These are phyloP conservation scores for Amphimedon queenslandica DNA, from an alignment of 37 sponge, comb jelly and placozoan species.

Conservation along the genomic window DNA sequence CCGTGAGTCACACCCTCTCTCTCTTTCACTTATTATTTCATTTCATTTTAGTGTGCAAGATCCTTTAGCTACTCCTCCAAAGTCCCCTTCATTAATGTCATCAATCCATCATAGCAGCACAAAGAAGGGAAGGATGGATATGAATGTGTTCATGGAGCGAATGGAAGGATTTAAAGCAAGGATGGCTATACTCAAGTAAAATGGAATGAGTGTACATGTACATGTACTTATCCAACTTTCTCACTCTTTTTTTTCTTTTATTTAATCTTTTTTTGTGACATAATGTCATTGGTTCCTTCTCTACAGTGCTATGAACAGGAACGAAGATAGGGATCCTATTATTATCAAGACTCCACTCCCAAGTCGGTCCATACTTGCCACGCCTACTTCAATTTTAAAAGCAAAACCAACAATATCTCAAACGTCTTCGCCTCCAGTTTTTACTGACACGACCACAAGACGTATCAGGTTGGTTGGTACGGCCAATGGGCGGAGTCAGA, in stretches of 20 bases:
- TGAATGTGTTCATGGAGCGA: neutral
- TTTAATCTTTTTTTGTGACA: neutral
- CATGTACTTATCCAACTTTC: neutral
- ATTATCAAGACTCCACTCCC: neutral
- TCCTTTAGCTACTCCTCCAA: neutral
- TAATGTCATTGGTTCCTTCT: too few relatives aligned
- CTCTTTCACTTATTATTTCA: neutral
- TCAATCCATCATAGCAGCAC: neutral
- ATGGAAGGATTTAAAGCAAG: neutral
- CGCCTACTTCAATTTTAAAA: neutral
- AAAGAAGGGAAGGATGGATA: neutral
- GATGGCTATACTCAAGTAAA: neutral
- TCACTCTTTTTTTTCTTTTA: neutral
- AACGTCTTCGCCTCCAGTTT: neutral
- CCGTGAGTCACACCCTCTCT: too few relatives aligned
- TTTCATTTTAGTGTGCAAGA: neutral
- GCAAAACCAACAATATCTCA: neutral
- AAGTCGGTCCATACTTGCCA: neutral
- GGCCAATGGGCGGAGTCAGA: too few relatives aligned
- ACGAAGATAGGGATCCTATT: neutral
- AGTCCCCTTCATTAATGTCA: neutral
- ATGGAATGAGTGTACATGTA: neutral
- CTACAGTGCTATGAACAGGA: too few relatives aligned
- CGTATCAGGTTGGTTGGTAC: neutral
- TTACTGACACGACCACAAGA: neutral